Conservation (phyloP, 2,888 invertebrate species). For the Bellardia bayeri region DNA sequence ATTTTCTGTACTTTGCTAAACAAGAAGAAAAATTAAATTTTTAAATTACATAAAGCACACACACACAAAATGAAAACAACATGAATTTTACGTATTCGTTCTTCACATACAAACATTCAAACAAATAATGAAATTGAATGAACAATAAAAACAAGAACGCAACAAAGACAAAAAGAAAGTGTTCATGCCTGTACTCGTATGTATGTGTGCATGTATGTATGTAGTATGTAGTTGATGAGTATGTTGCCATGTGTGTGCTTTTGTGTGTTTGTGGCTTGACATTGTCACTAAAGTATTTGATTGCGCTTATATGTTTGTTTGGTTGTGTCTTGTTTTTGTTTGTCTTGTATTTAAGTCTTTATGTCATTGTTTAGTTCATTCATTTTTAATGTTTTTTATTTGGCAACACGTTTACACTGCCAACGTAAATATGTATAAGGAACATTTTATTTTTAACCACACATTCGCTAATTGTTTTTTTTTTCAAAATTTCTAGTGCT, state of each 20-base stretch:
- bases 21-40: constrained; percentile 32
- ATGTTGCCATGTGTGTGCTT: constrained; percentile 4
- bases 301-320: constrained; percentile 1
- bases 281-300: constrained; percentile 52
- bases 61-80: neutral
- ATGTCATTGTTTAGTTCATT: neutral
- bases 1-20: neutral
- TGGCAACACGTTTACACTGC: neutral
- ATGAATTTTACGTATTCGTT: neutral
- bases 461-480: no score
- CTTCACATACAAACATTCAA: neutral
- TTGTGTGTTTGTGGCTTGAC: constrained; percentile 27
- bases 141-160: neutral
- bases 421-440: neutral
- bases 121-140: neutral
- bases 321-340: constrained; percentile 2
- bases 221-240: neutral
- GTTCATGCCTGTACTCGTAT: neutral
- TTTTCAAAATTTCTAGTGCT: no score
- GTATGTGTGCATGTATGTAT: no score
- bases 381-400: constrained; percentile 17
- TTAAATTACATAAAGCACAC: constrained; percentile 8
- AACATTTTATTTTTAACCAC: neutral
- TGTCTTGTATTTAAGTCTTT: constrained; percentile 20
- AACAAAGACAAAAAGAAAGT: neutral